Percentiles rank a stretch among this genome's conserved stretches.
phyloP scores from a whole-genome alignment of 2,113 vertebrate genomes.

The Notarius quadriscutis region DNA sequence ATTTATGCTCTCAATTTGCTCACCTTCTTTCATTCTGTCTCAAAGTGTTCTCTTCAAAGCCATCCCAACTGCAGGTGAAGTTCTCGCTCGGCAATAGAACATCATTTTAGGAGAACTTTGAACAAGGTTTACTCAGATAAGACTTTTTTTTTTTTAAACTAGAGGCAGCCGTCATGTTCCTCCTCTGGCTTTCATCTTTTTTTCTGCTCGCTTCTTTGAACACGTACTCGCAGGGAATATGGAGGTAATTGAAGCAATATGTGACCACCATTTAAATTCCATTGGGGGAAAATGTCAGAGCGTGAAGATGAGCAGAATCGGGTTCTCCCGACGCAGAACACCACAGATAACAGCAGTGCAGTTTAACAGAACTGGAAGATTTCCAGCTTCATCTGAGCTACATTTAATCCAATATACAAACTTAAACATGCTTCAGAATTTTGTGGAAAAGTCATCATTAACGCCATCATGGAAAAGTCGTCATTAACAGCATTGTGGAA shows the following conservation, averaged over 20 bases:
- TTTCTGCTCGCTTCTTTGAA: constrained; percentile 39
- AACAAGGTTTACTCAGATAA: constrained; percentile 56
- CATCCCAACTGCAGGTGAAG: constrained; percentile 48
- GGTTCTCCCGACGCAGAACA: background rate
- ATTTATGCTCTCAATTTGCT: constrained; percentile 45
- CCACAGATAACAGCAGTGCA: too few species aligned
- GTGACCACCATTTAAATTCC: constrained; percentile 37
- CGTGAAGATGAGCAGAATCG: background rate
- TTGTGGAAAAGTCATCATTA: too few species aligned
- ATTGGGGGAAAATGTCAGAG: constrained; percentile 17
- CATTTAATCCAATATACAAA: background rate
- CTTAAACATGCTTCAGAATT: background rate
- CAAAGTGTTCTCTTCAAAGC: constrained; percentile 55
- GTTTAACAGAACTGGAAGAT: background rate
- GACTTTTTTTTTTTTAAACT: constrained; percentile 50
- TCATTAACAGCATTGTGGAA: too few species aligned
- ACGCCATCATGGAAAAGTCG: too few species aligned
- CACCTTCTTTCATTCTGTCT: constrained; percentile 35
- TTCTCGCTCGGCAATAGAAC: constrained; percentile 51
- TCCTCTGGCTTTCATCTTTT: constrained; percentile 48
- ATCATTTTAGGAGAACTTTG: constrained; percentile 52
- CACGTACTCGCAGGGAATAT: constrained; percentile 10
- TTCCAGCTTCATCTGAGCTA: background rate
- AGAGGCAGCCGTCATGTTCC: constrained; percentile 42
- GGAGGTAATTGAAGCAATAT: constrained; percentile 43